Conservation (phyloP, 2,113 vertebrate genomes). For the Paralichthys olivaceus region DNA sequence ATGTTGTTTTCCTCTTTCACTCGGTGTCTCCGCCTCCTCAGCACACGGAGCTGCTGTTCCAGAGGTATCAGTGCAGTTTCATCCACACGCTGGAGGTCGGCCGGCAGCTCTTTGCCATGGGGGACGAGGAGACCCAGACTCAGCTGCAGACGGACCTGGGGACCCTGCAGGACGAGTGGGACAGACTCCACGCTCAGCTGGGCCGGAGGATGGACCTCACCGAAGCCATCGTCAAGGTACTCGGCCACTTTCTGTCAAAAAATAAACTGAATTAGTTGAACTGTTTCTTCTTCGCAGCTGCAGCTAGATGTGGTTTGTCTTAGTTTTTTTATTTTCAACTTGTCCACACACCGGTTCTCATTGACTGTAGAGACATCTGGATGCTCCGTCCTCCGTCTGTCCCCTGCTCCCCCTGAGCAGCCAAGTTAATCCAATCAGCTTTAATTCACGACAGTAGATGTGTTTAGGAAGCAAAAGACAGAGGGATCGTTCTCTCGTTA, state of each 20-base stretch:
- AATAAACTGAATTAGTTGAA: too few species aligned
- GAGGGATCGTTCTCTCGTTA: background rate
- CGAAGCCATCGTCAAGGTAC: constrained; percentile 78
- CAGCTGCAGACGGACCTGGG: constrained; percentile 81
- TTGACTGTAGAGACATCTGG: background rate
- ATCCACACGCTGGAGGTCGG: constrained; percentile 83
- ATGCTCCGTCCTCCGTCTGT: constrained; percentile 14
- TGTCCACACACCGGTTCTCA: background rate
- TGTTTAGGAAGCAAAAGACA: background rate
- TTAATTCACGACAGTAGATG: constrained; percentile 17
- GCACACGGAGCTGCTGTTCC: constrained; percentile 85
- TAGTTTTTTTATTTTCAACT: background rate
- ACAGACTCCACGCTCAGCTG: constrained; percentile 77
- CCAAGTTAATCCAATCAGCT: constrained; percentile 59
- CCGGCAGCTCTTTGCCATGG: constrained; percentile 82
- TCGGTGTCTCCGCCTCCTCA: constrained; percentile 51
- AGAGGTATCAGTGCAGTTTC: constrained; percentile 84
- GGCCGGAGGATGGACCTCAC: constrained; percentile 76
- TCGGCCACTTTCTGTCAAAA: background rate
- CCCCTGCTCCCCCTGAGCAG: background rate
- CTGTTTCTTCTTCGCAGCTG: too few species aligned
- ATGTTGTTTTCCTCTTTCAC: too few species aligned
- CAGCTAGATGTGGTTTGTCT: background rate
- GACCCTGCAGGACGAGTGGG: constrained; percentile 87
- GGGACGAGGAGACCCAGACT: constrained; percentile 70